phyloP scores from a whole-genome alignment of 2,888 invertebrate species.

The Microplitis deprimator region DNA sequence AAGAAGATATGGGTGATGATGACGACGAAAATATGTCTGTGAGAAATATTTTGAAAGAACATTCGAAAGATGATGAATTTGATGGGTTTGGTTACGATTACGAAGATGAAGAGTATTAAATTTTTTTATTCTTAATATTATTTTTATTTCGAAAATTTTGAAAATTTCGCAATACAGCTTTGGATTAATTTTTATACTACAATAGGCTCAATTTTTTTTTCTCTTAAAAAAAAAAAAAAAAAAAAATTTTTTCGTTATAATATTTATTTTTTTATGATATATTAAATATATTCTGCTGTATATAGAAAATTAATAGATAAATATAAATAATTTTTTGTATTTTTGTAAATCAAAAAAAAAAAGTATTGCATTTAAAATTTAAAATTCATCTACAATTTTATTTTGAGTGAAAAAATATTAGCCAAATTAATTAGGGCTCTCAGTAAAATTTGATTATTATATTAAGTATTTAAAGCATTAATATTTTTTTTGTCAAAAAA shows the following conservation, averaged over 20 bases:
- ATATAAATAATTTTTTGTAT: not conserved
- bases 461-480: too few relatives aligned
- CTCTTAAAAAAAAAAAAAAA: too few relatives aligned
- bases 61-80: slow-evolving; percentile 77
- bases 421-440: too few relatives aligned
- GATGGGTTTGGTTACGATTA: slow-evolving; percentile 77
- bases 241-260: too few relatives aligned
- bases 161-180: too few relatives aligned
- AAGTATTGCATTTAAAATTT: too few relatives aligned
- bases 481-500: not conserved
- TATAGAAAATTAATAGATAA: not conserved
- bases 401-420: too few relatives aligned
- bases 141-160: not conserved
- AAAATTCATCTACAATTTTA: too few relatives aligned
- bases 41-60: slow-evolving; percentile 70
- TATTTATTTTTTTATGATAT: slow-evolving; percentile 3
- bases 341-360: not conserved
- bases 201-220: too few relatives aligned
- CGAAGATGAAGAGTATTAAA: slow-evolving; percentile 76
- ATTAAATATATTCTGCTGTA: not conserved
- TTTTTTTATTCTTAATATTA: slow-evolving; percentile 10
- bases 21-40: slow-evolving; percentile 63
- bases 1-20: not conserved
- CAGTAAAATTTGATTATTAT: too few relatives aligned
- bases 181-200: too few relatives aligned